A percentile compares a stretch with the other conserved stretches of the same genome.
Evolutionary conservation across 2,113 vertebrate genomes (phyloP).

Genomic region (Cephalophus harveyi): DNA sequence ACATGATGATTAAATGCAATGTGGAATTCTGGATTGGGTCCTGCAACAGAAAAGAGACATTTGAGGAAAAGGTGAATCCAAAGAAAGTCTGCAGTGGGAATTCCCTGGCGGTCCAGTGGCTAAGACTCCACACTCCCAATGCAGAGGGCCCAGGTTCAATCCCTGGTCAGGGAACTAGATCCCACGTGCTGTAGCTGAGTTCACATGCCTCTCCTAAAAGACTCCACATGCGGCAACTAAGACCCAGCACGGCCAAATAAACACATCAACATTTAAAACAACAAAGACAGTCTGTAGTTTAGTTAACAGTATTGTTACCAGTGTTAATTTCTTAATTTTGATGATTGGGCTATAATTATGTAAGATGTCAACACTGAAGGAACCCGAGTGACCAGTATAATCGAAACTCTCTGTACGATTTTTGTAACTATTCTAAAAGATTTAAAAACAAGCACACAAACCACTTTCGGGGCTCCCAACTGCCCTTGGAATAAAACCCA

Average conservation of each 20-base stretch:
- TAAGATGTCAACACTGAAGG: neutral
- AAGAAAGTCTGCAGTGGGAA: neutral
- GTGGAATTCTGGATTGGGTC: neutral
- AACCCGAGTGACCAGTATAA: accelerated
- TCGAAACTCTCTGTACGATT: neutral
- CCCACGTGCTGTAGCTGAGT: neutral
- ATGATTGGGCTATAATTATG: neutral
- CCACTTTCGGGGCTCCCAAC: neutral
- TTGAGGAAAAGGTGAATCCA: neutral
- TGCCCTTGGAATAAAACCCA: neutral
- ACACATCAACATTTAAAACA: neutral
- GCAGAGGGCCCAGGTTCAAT: neutral
- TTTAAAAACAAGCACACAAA: neutral
- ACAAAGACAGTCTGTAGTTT: neutral
- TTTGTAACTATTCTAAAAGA: neutral
- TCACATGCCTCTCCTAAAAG: neutral
- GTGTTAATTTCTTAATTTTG: neutral
- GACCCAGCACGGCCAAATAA: neutral
- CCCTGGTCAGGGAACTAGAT: neutral
- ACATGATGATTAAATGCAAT: neutral
- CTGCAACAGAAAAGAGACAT: neutral
- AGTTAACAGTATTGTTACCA: neutral
- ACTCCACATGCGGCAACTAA: neutral
- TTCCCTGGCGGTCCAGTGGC: neutral
- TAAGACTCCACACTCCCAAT: neutral